Evolutionary conservation across 2,797 vertebrate species (phyloP).

Genomic region (Danio aesculapii): DNA sequence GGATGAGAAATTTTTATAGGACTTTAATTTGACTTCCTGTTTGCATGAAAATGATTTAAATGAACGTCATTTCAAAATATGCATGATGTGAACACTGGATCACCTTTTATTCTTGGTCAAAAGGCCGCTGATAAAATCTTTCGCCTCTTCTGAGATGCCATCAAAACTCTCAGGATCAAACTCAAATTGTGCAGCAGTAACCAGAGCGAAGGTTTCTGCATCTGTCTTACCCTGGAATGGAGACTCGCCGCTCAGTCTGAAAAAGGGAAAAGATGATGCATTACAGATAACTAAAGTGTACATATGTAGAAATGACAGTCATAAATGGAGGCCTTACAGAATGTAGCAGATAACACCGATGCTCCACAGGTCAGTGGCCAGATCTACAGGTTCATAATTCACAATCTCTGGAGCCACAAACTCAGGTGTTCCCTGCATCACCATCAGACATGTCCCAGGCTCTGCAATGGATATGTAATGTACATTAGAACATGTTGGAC

Average conservation of each 20-base stretch:
- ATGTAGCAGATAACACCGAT: constrained; percentile 90
- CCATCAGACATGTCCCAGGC: constrained; percentile 74
- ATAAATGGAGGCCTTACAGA: constrained; percentile 76
- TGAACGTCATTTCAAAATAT: not conserved
- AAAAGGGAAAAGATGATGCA: not conserved
- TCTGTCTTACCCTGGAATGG: constrained; percentile 87
- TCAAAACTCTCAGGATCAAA: constrained; percentile 85
- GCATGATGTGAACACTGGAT: not conserved
- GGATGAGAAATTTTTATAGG: no score
- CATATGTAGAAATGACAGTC: constrained; percentile 50
- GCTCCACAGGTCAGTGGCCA: constrained; percentile 89
- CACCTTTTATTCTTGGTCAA: constrained; percentile 84
- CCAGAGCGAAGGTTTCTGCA: constrained; percentile 80
- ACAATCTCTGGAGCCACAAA: constrained; percentile 92
- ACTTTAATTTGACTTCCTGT: not conserved
- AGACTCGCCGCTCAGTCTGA: constrained; percentile 88
- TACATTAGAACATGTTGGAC: no score
- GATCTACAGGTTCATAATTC: constrained; percentile 80
- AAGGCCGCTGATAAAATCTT: constrained; percentile 85
- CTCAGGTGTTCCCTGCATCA: constrained; percentile 87
- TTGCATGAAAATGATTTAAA: no score
- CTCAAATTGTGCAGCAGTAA: constrained; percentile 81
- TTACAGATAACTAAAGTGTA: not conserved
- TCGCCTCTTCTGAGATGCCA: constrained; percentile 84
- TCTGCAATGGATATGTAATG: constrained; percentile 71